A percentile compares a stretch with the other conserved stretches of the same genome.
Evolutionary conservation across 2,888 invertebrate species (phyloP).

Genomic region (Cistogaster globosa): DNA sequence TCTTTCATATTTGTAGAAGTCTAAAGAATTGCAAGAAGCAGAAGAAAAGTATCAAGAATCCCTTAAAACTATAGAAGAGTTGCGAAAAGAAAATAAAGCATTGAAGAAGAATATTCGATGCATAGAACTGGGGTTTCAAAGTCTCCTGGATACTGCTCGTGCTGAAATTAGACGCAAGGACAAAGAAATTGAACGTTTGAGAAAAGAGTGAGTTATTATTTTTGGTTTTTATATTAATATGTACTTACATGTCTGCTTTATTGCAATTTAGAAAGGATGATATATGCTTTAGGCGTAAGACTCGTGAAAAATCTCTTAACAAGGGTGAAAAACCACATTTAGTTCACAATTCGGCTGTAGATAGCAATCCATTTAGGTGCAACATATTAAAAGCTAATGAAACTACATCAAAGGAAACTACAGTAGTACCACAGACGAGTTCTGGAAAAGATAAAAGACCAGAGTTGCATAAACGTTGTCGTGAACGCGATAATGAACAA

Average conservation of each 20-base stretch:
- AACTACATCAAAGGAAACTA: background rate
- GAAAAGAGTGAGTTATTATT: conserved; percentile 78
- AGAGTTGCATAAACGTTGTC: background rate
- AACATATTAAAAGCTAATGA: background rate
- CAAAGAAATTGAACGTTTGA: conserved; percentile 76
- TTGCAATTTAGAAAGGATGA: conserved; percentile 78
- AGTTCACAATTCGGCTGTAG: background rate
- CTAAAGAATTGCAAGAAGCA: conserved; percentile 75
- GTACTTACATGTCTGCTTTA: background rate
- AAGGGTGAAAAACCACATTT: background rate
- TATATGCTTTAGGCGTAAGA: conserved; percentile 79
- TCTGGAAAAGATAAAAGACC: background rate
- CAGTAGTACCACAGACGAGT: background rate
- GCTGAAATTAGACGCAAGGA: conserved; percentile 80
- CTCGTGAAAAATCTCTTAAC: background rate
- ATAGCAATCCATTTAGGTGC: conserved; percentile 7
- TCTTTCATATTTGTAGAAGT: conserved; percentile 75
- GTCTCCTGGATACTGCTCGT: conserved; percentile 79
- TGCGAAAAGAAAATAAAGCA: conserved; percentile 75
- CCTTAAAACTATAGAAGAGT: conserved; percentile 73
- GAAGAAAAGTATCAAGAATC: conserved; percentile 75
- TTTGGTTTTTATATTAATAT: background rate
- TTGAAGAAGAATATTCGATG: conserved; percentile 76
- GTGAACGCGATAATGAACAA: background rate
- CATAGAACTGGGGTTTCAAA: conserved; percentile 79